Conservation (phyloP, 2,888 invertebrate genomes). For the Eubasilissa splendida region DNA sequence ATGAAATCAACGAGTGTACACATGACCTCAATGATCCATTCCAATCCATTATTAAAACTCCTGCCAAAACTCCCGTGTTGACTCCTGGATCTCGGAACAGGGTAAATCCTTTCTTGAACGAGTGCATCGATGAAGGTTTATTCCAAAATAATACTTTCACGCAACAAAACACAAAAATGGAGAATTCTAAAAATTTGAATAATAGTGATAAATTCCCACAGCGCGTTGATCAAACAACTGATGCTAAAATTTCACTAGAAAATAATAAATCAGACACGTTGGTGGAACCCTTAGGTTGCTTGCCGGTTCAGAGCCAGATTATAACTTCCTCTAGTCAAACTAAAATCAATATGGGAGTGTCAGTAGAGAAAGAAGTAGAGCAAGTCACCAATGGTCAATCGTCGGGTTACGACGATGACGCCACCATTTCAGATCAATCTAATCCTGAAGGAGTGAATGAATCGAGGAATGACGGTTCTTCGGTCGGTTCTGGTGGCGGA, state of each 20-base stretch:
- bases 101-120: slow-evolving; percentile 76
- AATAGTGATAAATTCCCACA: slow-evolving; percentile 24
- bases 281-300: slow-evolving; percentile 68
- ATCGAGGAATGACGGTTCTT: slow-evolving; percentile 66
- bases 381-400: slow-evolving; percentile 54
- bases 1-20: slow-evolving; percentile 70
- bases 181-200: slow-evolving; percentile 40
- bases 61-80: slow-evolving; percentile 66
- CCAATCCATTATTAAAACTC: slow-evolving; percentile 61
- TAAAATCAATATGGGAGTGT: slow-evolving; percentile 60
- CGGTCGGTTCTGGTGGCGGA: slow-evolving; percentile 66
- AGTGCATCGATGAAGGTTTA: slow-evolving; percentile 67
- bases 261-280: slow-evolving; percentile 48
- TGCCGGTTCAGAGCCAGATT: slow-evolving; percentile 67
- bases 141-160: slow-evolving; percentile 50
- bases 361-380: slow-evolving; percentile 14
- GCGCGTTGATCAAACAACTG: not conserved
- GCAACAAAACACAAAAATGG: slow-evolving; percentile 56
- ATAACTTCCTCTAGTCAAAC: slow-evolving; percentile 63
- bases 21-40: slow-evolving; percentile 68
- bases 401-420: slow-evolving; percentile 66
- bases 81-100: slow-evolving; percentile 71
- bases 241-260: slow-evolving; percentile 1
- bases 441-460: slow-evolving; percentile 64
- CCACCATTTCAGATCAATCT: slow-evolving; percentile 68